Evolutionary conservation across 2,113 vertebrate species (phyloP), one percentile per base, ranked within the genome.

Genomic region (Procapra przewalskii): DNA sequence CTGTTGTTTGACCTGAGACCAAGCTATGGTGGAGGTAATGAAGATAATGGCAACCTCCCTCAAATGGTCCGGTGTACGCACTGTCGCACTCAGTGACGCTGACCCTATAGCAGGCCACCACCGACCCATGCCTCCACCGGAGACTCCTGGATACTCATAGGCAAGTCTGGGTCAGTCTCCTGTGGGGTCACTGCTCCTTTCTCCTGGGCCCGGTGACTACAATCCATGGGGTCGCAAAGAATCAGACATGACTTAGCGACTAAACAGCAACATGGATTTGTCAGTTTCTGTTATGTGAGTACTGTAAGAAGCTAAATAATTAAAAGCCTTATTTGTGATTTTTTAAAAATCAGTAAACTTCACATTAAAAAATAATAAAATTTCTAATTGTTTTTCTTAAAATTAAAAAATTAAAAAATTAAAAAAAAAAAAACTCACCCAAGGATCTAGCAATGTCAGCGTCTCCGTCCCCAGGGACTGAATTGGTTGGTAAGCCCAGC

Each of bases 11-110:
- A 67, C 64, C 64, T 67, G 64, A 67, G 17, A 71, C 64, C 64
- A 36, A 71, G 36, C 64, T 71, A 71, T 71, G 64, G 64, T 11
- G 4, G n/a, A 36, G 64, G 19, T 21, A 36, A 71, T 36, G n/a
- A 71, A 71, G 64, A 36, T 71, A 36, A 71, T 12, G 64, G 64
- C 2, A 1, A 36, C 64, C 64, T 71, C n/a, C n/a, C n/a, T 36
- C n/a, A 36, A 36, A 36, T 36, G n/a, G 64, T 21, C 64, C 0
- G 0, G 64, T 36, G 64, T n/a, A 11, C 0, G 0, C 64, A 36
- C 64, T 71, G 19, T 21, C 5, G 0, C 67, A 40, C 5, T 40
- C 36, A 12, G 67, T 40, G 36, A 11, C 67, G 5, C n/a, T 12
- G 67, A 71, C 64, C 9, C n/a, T 71, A n/a, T 0, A 71, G 64